Percentiles rank a stretch among this genome's conserved stretches.
These are phyloP conservation scores for Sphaeridia pumilis DNA, from an alignment of 2,888 invertebrate species.

Conservation along the genomic window DNA sequence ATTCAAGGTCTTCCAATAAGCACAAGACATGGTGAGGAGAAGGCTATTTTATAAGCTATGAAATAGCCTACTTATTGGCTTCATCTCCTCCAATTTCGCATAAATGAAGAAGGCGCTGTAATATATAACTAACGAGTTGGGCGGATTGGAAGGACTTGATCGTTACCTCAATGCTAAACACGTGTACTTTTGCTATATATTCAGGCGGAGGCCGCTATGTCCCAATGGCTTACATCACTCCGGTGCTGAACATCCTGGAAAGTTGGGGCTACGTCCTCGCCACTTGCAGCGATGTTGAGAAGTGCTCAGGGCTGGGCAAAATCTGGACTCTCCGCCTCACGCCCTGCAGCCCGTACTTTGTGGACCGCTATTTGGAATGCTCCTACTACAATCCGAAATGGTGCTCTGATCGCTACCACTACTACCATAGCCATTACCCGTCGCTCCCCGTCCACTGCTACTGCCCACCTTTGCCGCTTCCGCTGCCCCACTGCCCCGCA, in stretches of 20 bases:
- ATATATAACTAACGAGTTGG: too few species aligned
- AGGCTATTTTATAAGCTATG: too few species aligned
- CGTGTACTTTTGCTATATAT: too few species aligned
- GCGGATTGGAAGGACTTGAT: too few species aligned
- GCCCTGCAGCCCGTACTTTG: slow-evolving; percentile 1
- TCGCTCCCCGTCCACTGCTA: not conserved
- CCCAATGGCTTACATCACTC: slow-evolving; percentile 13
- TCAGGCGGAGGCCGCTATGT: slow-evolving; percentile 6
- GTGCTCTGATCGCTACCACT: slow-evolving; percentile 3
- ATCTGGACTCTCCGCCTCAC: slow-evolving; percentile 6
- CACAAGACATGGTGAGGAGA: too few species aligned
- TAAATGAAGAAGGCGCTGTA: too few species aligned
- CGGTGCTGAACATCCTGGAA: slow-evolving; percentile 12
- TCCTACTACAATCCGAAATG: slow-evolving; percentile 3
- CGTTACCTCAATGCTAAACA: too few species aligned
- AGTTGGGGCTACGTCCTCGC: slow-evolving; percentile 10
- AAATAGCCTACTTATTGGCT: too few species aligned
- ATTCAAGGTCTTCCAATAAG: too few species aligned
- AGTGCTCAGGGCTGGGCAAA: slow-evolving; percentile 3
- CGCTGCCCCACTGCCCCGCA: too few species aligned
- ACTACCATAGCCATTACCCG: slow-evolving; percentile 5
- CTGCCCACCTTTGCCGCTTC: too few species aligned
- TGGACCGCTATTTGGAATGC: not conserved
- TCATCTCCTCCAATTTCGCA: too few species aligned
- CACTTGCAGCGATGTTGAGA: slow-evolving; percentile 4